Percentiles rank a stretch among this genome's conserved stretches.
These are phyloP conservation scores for Channa argus DNA, from an alignment of 2,113 vertebrate genomes.

Conservation along the genomic window DNA sequence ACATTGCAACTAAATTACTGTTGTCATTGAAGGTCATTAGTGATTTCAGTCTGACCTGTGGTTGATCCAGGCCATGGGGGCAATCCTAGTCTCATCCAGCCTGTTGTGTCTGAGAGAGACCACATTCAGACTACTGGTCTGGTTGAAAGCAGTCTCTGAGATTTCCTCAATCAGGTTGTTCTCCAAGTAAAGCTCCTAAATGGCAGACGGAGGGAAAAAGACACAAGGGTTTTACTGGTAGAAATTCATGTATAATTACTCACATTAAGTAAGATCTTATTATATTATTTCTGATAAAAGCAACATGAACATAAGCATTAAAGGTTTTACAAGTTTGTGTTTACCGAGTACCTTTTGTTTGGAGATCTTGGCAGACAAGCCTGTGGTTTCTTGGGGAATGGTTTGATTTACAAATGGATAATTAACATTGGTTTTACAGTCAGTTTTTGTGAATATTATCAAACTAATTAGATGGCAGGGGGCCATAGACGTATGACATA, in stretches of 20 bases:
- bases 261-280: neutral
- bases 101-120: slow-evolving; percentile 91
- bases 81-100: slow-evolving; percentile 93
- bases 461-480: neutral
- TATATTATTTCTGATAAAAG: neutral
- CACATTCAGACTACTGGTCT: slow-evolving; percentile 88
- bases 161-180: slow-evolving; percentile 97
- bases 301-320: slow-evolving; percentile 5
- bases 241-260: neutral
- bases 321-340: neutral
- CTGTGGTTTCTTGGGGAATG: slow-evolving; percentile 23
- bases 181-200: slow-evolving; percentile 94
- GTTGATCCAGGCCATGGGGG: slow-evolving; percentile 94
- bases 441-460: neutral
- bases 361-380: slow-evolving; percentile 17
- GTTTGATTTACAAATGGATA: slow-evolving; percentile 9
- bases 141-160: slow-evolving; percentile 91
- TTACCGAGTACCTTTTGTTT: slow-evolving; percentile 17
- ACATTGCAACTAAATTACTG: neutral
- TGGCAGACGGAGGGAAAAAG: slow-evolving; percentile 2
- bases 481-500: neutral
- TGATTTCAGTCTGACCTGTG: slow-evolving; percentile 85
- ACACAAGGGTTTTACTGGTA: neutral
- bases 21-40: neutral
- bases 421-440: neutral